These are phyloP conservation scores for Apocrypta bakeri DNA, from an alignment of 1,140 invertebrate species.

Conservation along the genomic window DNA sequence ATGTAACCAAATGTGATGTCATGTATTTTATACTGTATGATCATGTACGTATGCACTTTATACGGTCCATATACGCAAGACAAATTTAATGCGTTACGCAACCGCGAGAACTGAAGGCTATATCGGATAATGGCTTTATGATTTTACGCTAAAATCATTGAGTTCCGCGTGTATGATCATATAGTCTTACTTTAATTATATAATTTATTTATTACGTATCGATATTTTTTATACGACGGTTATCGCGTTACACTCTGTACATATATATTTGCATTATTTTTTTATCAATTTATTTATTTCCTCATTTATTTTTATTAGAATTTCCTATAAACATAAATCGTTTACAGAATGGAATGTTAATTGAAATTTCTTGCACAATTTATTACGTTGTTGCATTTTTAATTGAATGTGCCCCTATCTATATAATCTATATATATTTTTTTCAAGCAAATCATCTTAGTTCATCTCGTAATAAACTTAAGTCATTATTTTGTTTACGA, in stretches of 20 bases:
- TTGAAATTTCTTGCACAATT: constrained; percentile 40
- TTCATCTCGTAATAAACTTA: neutral
- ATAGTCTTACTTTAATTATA: neutral
- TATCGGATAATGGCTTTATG: neutral
- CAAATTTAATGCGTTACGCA: no score
- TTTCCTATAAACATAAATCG: constrained; percentile 15
- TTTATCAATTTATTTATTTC: no score
- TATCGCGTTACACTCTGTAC: constrained; percentile 32
- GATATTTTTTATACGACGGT: neutral
- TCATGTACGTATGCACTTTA: neutral
- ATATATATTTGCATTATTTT: neutral
- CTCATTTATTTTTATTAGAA: neutral
- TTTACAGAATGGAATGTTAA: constrained; percentile 44
- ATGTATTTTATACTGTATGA: neutral
- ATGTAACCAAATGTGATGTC: neutral
- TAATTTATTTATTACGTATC: neutral
- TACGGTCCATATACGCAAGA: neutral
- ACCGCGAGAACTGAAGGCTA: neutral
- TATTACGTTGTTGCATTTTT: constrained; percentile 32
- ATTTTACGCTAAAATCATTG: neutral
- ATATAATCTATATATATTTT: neutral
- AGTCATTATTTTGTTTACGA: neutral
- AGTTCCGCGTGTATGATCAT: neutral
- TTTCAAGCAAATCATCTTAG: neutral
- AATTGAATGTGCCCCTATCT: constrained; percentile 33